A percentile compares a stretch with the other conserved stretches of the same genome.
Evolutionary conservation across 1,140 invertebrate species (phyloP).

Genomic region (Hestina assimilis): DNA sequence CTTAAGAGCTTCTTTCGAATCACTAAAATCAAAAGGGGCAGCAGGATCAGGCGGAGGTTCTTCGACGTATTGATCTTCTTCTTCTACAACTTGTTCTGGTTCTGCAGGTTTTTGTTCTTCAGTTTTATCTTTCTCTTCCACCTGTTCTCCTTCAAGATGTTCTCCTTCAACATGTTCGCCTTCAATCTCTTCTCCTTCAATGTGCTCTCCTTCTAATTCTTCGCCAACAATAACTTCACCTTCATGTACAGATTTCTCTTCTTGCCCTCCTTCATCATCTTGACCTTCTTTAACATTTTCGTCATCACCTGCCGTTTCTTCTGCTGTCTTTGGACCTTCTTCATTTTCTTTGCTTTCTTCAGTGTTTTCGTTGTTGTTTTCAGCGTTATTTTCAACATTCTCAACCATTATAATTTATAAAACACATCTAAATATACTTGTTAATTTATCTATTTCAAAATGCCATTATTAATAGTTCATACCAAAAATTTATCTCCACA

Average conservation of each 20-base stretch:
- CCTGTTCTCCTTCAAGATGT: conserved; percentile 39
- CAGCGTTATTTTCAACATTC: conserved; percentile 9
- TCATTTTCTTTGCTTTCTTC: conserved; percentile 22
- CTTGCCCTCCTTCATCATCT: conserved; percentile 30
- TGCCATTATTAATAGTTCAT: conserved; percentile 32
- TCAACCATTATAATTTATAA: no score
- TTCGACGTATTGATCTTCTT: conserved; percentile 56
- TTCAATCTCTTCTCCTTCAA: conserved; percentile 34
- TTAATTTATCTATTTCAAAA: conserved; percentile 18
- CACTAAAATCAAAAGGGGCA: conserved; percentile 58
- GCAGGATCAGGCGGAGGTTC: conserved; percentile 61
- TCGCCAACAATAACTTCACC: conserved; percentile 25
- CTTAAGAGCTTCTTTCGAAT: conserved; percentile 61
- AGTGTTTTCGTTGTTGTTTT: conserved; percentile 20
- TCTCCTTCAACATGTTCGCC: conserved; percentile 35
- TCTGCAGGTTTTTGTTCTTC: conserved; percentile 28
- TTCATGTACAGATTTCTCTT: conserved; percentile 27
- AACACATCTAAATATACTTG: no score
- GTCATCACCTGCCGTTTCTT: conserved; percentile 32
- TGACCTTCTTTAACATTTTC: conserved; percentile 27
- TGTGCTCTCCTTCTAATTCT: conserved; percentile 28
- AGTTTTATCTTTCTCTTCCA: conserved; percentile 32
- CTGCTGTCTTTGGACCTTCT: conserved; percentile 27
- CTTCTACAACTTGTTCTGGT: conserved; percentile 46
- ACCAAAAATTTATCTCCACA: conserved; percentile 56